phyloP scores from a whole-genome alignment of 2,113 vertebrate species.

The Lethenteron camtschaticum region DNA sequence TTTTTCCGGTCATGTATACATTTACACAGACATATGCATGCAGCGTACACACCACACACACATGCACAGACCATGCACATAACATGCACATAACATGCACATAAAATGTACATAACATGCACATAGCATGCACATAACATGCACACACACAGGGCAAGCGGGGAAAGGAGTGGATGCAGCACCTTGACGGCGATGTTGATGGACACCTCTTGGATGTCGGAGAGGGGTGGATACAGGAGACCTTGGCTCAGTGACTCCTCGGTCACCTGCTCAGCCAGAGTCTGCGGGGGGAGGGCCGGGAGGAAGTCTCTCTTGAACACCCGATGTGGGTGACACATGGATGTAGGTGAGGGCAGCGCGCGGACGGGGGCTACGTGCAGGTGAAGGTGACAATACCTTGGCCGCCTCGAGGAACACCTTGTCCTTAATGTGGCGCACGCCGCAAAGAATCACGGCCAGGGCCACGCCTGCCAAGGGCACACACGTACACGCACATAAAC shows the following conservation, averaged over 20 bases:
- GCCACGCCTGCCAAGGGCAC: conserved; percentile 43
- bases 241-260: conserved; percentile 54
- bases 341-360: background rate
- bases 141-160: no score
- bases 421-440: conserved; percentile 74
- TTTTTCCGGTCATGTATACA: no score
- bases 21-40: no score
- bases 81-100: no score
- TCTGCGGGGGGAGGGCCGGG: conserved; percentile 20
- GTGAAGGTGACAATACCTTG: conserved; percentile 34
- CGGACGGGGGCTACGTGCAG: background rate
- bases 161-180: conserved; percentile 4
- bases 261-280: conserved; percentile 45
- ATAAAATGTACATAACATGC: no score
- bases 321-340: background rate
- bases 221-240: conserved; percentile 62
- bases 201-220: conserved; percentile 86
- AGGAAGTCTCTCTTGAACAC: no score
- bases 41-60: no score
- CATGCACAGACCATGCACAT: no score
- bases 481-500: background rate
- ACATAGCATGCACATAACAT: no score
- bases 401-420: conserved; percentile 80
- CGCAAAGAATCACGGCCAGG: conserved; percentile 70
- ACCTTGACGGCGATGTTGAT: conserved; percentile 66